These are phyloP conservation scores for Alligator sinensis DNA, from an alignment of 2,113 vertebrate species.

Conservation along the genomic window DNA sequence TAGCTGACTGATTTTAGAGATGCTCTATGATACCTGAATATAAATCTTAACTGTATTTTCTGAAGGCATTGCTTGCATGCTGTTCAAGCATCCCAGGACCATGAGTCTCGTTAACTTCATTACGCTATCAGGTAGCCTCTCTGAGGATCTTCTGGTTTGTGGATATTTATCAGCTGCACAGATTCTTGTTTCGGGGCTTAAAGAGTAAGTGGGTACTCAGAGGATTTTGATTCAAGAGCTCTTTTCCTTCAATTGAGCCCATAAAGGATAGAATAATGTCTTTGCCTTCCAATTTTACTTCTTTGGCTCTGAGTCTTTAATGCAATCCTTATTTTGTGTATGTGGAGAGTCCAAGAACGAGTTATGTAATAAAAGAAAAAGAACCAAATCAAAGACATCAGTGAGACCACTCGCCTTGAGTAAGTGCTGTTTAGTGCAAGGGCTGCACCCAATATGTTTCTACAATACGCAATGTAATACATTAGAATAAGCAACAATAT, in stretches of 20 bases:
- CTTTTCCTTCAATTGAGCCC: conserved; percentile 2
- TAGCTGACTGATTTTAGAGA: not conserved
- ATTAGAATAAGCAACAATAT: not conserved
- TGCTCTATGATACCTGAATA: conserved; percentile 27
- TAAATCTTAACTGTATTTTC: conserved; percentile 32
- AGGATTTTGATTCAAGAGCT: not conserved
- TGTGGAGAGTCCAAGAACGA: not conserved
- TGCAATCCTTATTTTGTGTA: not conserved
- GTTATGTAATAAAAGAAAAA: not conserved
- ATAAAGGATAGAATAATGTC: not conserved
- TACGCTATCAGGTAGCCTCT: not conserved
- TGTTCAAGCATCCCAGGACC: conserved; percentile 2
- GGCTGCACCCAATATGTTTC: not conserved
- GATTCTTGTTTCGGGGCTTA: not conserved
- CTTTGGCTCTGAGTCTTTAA: not conserved
- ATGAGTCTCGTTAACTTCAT: not conserved
- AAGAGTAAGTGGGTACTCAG: not conserved
- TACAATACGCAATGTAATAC: not conserved
- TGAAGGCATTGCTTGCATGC: not conserved
- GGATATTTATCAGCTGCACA: not conserved
- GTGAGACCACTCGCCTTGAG: not conserved
- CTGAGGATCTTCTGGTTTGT: conserved; percentile 29
- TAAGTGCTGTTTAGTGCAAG: not conserved
- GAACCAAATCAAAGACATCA: not conserved
- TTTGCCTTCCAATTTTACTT: not conserved